Evolutionary conservation across 2,113 vertebrate species (phyloP).

Genomic region (Callithrix jacchus): DNA sequence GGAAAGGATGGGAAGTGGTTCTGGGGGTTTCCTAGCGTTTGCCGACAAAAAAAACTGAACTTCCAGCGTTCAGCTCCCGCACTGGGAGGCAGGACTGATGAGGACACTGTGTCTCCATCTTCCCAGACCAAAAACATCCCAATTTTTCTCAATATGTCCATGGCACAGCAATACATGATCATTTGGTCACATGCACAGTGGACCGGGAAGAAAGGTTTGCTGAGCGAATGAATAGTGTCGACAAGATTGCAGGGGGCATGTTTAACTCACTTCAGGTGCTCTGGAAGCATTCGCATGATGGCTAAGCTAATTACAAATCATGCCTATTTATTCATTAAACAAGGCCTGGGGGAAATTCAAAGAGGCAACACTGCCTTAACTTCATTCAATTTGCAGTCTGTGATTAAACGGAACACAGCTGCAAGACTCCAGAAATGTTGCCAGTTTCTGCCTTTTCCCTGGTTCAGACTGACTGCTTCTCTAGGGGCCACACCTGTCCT

Average conservation of each 20-base stretch:
- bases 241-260: conserved; percentile 70
- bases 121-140: conserved; percentile 7
- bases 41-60: not conserved
- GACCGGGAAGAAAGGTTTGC: conserved; percentile 17
- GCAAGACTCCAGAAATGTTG: not conserved
- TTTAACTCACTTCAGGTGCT: conserved; percentile 79
- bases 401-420: conserved; percentile 76
- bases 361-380: conserved; percentile 69
- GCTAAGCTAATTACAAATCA: conserved; percentile 78
- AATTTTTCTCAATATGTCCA: conserved; percentile 47
- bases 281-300: conserved; percentile 38
- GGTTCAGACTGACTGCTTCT: not conserved
- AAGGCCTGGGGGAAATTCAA: conserved; percentile 78
- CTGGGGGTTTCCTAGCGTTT: not conserved
- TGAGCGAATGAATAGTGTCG: not conserved
- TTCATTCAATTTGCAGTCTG: conserved; percentile 79
- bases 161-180: not conserved
- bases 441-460: not conserved
- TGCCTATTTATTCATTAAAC: conserved; percentile 79
- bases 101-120: conserved; percentile 47
- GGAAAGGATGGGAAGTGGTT: not conserved
- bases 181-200: not conserved
- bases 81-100: not conserved
- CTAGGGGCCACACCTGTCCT: not conserved
- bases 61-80: not conserved